Evolutionary conservation across 2,113 vertebrate species (phyloP).

Genomic region (Pseudolaguvia tuberculata): DNA sequence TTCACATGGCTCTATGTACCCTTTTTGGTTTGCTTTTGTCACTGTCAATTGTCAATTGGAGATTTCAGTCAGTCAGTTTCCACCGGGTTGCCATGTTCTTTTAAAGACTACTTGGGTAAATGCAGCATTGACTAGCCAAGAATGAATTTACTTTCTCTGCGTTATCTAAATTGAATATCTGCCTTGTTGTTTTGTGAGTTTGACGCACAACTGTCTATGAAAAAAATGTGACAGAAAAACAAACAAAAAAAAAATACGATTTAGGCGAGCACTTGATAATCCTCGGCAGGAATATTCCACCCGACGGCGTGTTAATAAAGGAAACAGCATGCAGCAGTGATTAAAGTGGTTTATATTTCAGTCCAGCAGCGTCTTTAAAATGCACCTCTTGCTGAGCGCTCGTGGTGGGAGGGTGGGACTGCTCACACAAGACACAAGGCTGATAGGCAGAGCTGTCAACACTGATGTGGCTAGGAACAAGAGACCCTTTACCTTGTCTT

Average conservation of each 20-base stretch:
- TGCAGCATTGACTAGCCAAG: constrained; percentile 66
- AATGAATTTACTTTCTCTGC: constrained; percentile 61
- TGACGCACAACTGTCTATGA: constrained; percentile 63
- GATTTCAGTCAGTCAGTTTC: constrained; percentile 63
- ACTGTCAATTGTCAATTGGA: too few species aligned
- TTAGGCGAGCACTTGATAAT: constrained; percentile 62
- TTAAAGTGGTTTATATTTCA: constrained; percentile 56
- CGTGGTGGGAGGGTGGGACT: constrained; percentile 25
- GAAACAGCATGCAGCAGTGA: constrained; percentile 58
- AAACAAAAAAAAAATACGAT: constrained; percentile 53
- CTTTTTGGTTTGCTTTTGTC: too few species aligned
- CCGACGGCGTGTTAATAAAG: constrained; percentile 57
- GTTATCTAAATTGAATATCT: constrained; percentile 81
- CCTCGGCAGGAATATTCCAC: constrained; percentile 57
- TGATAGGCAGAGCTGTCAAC: constrained; percentile 37
- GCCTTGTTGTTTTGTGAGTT: constrained; percentile 63
- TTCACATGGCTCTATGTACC: constrained; percentile 39
- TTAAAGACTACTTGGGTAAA: constrained; percentile 66
- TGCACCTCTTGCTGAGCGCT: constrained; percentile 30
- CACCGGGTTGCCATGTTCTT: constrained; percentile 64
- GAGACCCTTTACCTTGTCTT: constrained; percentile 30
- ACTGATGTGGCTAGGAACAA: constrained; percentile 21
- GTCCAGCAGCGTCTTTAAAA: constrained; percentile 35
- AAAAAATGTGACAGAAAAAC: constrained; percentile 61
- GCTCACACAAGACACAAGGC: constrained; percentile 27